These are phyloP conservation scores for Andrena marginata DNA, from an alignment of 2,888 invertebrate species.

Conservation along the genomic window DNA sequence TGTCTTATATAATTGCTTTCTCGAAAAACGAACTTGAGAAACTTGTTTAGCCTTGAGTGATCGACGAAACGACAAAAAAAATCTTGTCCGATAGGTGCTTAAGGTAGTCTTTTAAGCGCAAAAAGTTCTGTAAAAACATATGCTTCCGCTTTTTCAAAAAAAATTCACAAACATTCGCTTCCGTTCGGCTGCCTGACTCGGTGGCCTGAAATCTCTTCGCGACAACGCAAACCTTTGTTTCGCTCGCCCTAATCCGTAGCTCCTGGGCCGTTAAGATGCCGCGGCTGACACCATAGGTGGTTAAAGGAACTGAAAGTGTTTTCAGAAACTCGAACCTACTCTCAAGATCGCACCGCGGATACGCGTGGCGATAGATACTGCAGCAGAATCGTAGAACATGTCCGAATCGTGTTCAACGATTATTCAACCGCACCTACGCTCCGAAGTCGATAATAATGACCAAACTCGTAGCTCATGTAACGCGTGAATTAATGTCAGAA, in stretches of 20 bases:
- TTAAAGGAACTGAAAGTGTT: constrained; percentile 67
- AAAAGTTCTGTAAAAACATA: too few relatives aligned
- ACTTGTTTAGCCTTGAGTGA: too few relatives aligned
- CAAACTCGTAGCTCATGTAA: constrained; percentile 20
- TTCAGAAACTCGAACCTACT: constrained; percentile 38
- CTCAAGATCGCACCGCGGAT: constrained; percentile 31
- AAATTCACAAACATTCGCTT: too few relatives aligned
- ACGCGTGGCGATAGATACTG: constrained; percentile 24
- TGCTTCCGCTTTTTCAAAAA: too few relatives aligned
- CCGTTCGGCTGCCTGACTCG: too few relatives aligned
- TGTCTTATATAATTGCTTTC: neutral
- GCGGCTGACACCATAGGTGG: constrained; percentile 1
- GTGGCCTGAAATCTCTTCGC: neutral
- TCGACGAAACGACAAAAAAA: too few relatives aligned
- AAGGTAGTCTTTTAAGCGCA: too few relatives aligned
- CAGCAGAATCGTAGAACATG: constrained; percentile 16
- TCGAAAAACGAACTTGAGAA: neutral
- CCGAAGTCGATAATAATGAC: constrained; percentile 39
- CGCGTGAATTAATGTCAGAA: constrained; percentile 38
- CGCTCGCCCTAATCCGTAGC: constrained; percentile 10
- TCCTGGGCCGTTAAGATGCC: constrained; percentile 10
- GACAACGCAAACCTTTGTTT: constrained; percentile 31
- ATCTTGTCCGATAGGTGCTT: too few relatives aligned
- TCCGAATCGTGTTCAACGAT: constrained; percentile 31
- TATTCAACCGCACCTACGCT: constrained; percentile 27